phyloP scores from a whole-genome alignment of 2,113 vertebrate genomes.

The Psilopsiagon aymara region DNA sequence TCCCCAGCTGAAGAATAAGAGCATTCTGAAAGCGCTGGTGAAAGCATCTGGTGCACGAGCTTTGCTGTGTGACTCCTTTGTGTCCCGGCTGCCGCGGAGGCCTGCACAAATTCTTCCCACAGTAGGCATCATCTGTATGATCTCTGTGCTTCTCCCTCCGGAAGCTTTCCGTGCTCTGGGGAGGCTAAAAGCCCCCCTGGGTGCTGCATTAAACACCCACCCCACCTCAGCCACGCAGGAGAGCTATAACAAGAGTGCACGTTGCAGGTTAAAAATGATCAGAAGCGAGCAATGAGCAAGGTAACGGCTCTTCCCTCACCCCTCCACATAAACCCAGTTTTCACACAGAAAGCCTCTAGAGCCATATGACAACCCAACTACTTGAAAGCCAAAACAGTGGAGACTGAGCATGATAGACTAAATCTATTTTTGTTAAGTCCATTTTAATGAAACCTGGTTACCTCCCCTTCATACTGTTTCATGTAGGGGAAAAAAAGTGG shows the following conservation, averaged over 20 bases:
- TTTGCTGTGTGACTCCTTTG: conserved; percentile 47
- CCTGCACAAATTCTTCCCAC: conserved; percentile 58
- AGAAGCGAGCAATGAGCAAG: background rate
- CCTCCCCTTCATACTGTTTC: background rate
- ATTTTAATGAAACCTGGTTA: background rate
- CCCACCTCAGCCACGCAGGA: background rate
- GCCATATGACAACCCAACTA: background rate
- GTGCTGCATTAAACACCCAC: background rate
- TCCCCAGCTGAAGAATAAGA: conserved; percentile 33
- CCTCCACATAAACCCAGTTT: background rate
- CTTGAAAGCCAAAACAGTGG: background rate
- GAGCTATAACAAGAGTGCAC: accelerated
- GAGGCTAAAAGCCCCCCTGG: background rate
- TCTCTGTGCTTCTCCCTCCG: background rate
- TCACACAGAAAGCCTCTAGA: background rate
- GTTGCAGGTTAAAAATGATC: background rate
- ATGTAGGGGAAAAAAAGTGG: background rate
- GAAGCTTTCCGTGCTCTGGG: background rate
- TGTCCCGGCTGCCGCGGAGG: background rate
- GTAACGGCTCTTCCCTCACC: background rate
- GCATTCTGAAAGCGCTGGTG: background rate
- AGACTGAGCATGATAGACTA: background rate
- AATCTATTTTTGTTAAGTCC: background rate
- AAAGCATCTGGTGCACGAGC: conserved; percentile 43
- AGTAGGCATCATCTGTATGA: conserved; percentile 39